phyloP scores from a whole-genome alignment of 2,797 vertebrate species.

The Octomys mimax region DNA sequence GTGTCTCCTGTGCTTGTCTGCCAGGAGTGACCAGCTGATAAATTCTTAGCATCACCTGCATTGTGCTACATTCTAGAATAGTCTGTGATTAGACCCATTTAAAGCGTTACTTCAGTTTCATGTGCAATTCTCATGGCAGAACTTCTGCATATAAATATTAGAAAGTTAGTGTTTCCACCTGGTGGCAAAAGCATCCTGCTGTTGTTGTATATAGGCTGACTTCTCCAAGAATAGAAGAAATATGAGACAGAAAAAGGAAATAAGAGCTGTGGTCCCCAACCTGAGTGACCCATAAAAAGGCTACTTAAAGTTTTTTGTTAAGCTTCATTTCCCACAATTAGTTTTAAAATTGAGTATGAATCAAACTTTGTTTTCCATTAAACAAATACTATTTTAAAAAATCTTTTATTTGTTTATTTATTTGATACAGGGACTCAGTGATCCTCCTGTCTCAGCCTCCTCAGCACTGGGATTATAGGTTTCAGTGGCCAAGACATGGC shows the following conservation, averaged over 20 bases:
- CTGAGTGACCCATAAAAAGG: neutral
- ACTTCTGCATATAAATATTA: neutral
- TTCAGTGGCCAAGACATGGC: too few relatives aligned
- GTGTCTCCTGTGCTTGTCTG: constrained; percentile 79
- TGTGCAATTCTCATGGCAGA: constrained; percentile 26
- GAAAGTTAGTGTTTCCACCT: neutral
- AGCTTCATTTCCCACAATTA: neutral
- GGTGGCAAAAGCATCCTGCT: neutral
- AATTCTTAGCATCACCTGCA: neutral
- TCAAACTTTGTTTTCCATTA: neutral
- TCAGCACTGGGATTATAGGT: too few relatives aligned
- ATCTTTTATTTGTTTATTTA: too few relatives aligned
- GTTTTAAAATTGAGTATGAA: neutral
- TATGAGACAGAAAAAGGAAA: neutral
- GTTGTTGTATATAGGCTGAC: neutral
- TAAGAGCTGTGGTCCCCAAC: neutral
- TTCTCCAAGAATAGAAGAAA: neutral
- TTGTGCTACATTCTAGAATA: neutral
- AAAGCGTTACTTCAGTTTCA: neutral
- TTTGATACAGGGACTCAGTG: too few relatives aligned
- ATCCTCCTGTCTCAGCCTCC: too few relatives aligned
- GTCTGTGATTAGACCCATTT: too few relatives aligned
- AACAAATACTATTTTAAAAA: too few relatives aligned
- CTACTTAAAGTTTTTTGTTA: neutral
- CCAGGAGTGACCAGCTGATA: neutral